Base-by-base conservation (phyloP, 2,888 invertebrate genomes). In the Eupithecia inturbata region DNA sequence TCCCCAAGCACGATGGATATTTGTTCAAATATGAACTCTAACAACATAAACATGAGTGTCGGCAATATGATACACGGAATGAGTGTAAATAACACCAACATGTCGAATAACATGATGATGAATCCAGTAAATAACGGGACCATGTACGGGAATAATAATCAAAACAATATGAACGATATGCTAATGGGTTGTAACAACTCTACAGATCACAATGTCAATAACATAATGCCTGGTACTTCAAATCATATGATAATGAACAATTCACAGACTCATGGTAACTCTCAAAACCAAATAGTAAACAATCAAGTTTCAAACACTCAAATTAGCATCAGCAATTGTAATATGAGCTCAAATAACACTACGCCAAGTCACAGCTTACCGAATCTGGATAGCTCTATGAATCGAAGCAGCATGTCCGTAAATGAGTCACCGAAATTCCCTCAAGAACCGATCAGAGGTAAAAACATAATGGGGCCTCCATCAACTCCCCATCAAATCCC, bases 201-300 rank as follows among this genome's bases (percentile, higher is more conserved):
- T 1, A 79, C 90, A 28, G 94, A 94, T 33, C 92, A 92, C 72
- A 89, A 84, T 83, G 89, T 92, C 10, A 90, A 88, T 70, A 93
- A 89, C 77, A 84, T 92, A 0, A 90, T 94, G 85, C 77, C 91
- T 26, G 85, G 88, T 45, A 85, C 88, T 73, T 80, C 89, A 60
- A 92, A 89, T 82, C 95, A 94, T 70, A 91, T 93, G 89, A 91
- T 95, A 87, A 88, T 94, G 79, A 94, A 89, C 77, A 93, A 88
- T 83, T 83, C 92, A 60, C 91, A 92, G 76, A 67, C 89, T 39
- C 93, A 92, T 76, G 77, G 84, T 72, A 88, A 84, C 73, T 91
- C 87, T 77, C 91, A 89, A 83, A 93, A 89, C 80, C 92, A 91
- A 83, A 89, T 92, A 69, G 79, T 91, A 72, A 84, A 82, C 68